Evolutionary conservation across 2,113 vertebrate genomes (phyloP), one percentile per base, ranked within the genome.

Genomic region (Nibea albiflora): DNA sequence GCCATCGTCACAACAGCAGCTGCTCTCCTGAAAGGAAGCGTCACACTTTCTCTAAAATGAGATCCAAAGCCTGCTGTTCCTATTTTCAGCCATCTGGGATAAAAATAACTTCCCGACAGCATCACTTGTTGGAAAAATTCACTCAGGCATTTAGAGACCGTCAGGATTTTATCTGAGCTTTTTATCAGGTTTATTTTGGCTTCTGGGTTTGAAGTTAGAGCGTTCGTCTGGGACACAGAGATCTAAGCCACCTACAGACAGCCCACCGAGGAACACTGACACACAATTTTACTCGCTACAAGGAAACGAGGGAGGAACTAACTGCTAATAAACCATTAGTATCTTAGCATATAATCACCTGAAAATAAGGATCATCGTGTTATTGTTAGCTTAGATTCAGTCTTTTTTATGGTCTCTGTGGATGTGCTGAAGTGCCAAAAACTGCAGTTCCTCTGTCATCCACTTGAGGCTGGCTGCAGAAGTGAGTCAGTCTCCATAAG

Each of bases 71-170:
- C 68, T 66, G 71, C 69, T 62, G 68, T 28, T 86, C 12, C 87
- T 92, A 88, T 90, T 92, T 92, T 88, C 66, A 85, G 73, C 50
- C 68, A 26, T 65, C 73, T 10, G 58, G 16, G 60, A 85, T 90
- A 81, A 82, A 91, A 92, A 92, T 94, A 92, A 73, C 78, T 61
- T 31, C 11, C 17, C 3, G 12, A 62, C 73, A 85, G 26, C 84
- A 76, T 80, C 67, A 60, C 26, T 78, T 79, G 47, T 39, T 62
- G 62, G 47, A 71, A 86, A 39, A 67, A 42, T 35, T 67, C 71
- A 71, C 67, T 53, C 65, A 44, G 60, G 62, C 61, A 70, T 80
- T 85, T 75, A 52, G 3, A 57, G 52, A 17, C 11, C 0, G 6
- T 4, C 0, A 0, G 61, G 28, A 49, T 39, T 71, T 60, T n/a